phyloP scores from a whole-genome alignment of 1,140 invertebrate species.

The Macrobrachium nipponense region DNA sequence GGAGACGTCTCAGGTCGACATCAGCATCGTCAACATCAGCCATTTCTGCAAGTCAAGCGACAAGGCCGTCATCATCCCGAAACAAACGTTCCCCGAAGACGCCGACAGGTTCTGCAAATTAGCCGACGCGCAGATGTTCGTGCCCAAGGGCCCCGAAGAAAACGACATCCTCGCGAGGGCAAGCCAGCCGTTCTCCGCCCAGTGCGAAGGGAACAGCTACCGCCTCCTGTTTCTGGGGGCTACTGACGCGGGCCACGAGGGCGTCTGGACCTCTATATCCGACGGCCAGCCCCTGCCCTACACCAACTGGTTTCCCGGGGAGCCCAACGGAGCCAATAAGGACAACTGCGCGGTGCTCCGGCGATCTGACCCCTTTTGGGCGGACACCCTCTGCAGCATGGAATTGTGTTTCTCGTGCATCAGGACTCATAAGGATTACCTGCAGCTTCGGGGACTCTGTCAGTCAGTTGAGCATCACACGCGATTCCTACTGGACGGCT shows the following conservation, averaged over 20 bases:
- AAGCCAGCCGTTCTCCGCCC: neutral
- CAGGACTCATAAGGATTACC: constrained; percentile 14
- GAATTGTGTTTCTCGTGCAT: constrained; percentile 27
- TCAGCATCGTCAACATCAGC: neutral
- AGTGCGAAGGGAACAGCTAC: constrained; percentile 32
- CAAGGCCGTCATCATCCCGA: constrained; percentile 16
- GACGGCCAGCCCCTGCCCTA: neutral
- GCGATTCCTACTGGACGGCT: constrained; percentile 23
- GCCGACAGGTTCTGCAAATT: constrained; percentile 24
- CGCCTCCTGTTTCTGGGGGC: constrained; percentile 32
- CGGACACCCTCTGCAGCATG: constrained; percentile 11
- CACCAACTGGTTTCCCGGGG: constrained; percentile 22
- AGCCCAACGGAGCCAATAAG: constrained; percentile 40
- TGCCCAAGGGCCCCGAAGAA: constrained; percentile 10
- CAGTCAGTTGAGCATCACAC: constrained; percentile 3
- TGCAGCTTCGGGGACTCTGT: constrained; percentile 34
- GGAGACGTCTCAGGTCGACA: neutral
- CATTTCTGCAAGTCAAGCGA: constrained; percentile 18
- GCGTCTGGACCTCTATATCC: neutral
- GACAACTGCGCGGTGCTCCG: constrained; percentile 28
- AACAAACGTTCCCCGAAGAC: neutral
- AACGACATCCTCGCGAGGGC: constrained; percentile 5
- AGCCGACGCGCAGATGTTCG: constrained; percentile 13
- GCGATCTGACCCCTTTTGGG: constrained; percentile 1
- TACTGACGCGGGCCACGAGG: constrained; percentile 14